These are phyloP conservation scores for Australoheros facetus DNA, from an alignment of 2,797 vertebrate species.

Conservation along the genomic window DNA sequence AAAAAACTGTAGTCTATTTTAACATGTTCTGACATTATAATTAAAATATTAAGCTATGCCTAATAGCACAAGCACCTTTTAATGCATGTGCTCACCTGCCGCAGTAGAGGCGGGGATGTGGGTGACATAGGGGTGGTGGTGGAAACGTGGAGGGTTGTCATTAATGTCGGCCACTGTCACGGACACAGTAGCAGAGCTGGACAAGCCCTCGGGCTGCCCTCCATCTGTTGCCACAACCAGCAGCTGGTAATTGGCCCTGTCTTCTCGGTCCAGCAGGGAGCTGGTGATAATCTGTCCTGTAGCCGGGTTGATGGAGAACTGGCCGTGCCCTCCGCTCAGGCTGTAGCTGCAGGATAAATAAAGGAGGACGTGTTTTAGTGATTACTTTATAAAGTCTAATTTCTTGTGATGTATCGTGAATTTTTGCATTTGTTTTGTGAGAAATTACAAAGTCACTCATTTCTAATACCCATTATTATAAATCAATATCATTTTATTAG, in stretches of 20 bases:
- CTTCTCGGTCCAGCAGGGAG: constrained; percentile 90
- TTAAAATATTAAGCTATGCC: background rate
- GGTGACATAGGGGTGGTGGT: constrained; percentile 97
- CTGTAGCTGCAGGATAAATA: constrained; percentile 86
- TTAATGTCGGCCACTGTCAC: constrained; percentile 91
- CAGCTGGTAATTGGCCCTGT: constrained; percentile 89
- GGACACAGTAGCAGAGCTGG: constrained; percentile 92
- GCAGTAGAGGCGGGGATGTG: constrained; percentile 90
- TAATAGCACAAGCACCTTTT: background rate
- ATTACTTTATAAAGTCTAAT: background rate
- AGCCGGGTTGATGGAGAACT: constrained; percentile 97
- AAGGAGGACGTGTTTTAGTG: background rate
- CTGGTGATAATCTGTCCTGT: constrained; percentile 98
- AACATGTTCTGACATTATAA: background rate
- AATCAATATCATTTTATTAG: background rate
- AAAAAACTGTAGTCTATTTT: background rate
- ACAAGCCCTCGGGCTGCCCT: constrained; percentile 85
- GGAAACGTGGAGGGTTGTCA: constrained; percentile 96
- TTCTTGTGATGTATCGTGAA: background rate
- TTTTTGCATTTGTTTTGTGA: background rate
- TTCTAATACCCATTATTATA: background rate
- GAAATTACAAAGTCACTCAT: too few relatives aligned
- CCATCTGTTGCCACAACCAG: constrained; percentile 91
- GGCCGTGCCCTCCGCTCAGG: constrained; percentile 89
- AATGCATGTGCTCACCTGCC: constrained; percentile 80